A percentile compares a stretch with the other conserved stretches of the same genome.
These are phyloP conservation scores for Lemur catta DNA, from an alignment of 2,797 vertebrate species.

Conservation along the genomic window DNA sequence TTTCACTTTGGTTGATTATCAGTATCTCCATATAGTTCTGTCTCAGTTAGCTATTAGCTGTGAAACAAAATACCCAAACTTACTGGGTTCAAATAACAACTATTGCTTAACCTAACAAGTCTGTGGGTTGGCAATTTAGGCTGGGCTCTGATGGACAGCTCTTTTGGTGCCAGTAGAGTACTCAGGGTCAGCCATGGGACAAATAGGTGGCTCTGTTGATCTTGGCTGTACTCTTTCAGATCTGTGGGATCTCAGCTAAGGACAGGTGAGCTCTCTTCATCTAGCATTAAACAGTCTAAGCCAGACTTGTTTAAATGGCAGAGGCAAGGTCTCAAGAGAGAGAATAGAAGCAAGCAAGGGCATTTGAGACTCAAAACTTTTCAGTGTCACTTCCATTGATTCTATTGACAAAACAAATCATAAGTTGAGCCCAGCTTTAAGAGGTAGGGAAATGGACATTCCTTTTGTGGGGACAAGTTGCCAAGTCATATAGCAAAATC, in stretches of 20 bases:
- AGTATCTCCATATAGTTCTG: background rate
- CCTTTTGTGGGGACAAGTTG: background rate
- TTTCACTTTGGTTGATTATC: background rate
- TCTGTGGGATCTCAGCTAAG: background rate
- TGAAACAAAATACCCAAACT: background rate
- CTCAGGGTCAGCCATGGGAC: background rate
- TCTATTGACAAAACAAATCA: background rate
- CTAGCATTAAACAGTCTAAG: background rate
- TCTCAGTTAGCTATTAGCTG: background rate
- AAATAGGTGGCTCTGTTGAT: background rate
- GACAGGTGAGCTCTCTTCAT: background rate
- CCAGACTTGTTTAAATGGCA: background rate
- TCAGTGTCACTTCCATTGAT: background rate
- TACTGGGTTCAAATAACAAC: background rate
- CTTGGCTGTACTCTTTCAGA: background rate
- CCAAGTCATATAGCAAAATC: background rate
- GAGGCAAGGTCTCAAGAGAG: background rate
- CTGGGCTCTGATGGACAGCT: background rate
- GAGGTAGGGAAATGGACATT: background rate
- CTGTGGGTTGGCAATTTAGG: background rate
- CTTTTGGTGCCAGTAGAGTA: background rate
- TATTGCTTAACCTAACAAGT: background rate
- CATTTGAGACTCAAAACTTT: background rate
- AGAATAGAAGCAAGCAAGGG: background rate
- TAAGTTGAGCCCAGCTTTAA: background rate